Base-by-base conservation (phyloP, 1,140 invertebrate genomes). In the Aphis gossypii region DNA sequence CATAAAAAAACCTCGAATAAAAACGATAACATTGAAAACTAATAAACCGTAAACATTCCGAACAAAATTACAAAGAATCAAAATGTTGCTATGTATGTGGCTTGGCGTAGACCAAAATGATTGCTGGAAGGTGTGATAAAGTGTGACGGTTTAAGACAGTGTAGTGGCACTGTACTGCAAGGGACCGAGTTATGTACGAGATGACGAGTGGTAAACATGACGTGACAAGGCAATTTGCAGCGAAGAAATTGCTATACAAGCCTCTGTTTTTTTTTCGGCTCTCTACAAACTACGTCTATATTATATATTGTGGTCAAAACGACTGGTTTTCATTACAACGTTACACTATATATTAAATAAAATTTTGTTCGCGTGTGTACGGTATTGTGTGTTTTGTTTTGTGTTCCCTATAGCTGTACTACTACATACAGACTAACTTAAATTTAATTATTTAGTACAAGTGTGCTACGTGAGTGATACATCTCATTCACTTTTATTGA, bases 201-300 rank as follows among this genome's bases (percentile, higher is more conserved):
- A 60, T 44, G 89, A 68, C 23, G 38, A 90, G 89, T 90, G 88
- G 88, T 90, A 90, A 90, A 90, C 88, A 90, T 44, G 88, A 44
- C 54, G 54, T 68, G 89, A 90, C 89, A 60, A 44, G 89, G 56
- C 89, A 60, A 90, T 90, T 90, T 68, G 54, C 25, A 44, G 54
- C 9, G 41, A 18, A 90, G 89, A 90, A 90, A 90, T 90, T 90
- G 89, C 68, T 68, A 46, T 41, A 90, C 89, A 60, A 56, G 48
- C n/a, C 35, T 88, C 48, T 88, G 18, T 88, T 35, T 87, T 87
- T 30, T 20, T 88, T 21, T 88, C 46, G 11, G 44, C 30, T n/a
- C 8, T 11, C 6, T 41, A 25, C 11, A 35, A 83, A 83, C 23
- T 25, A 41, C 21, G 83, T 44, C 21, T 41, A 30, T 30, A 18